These are phyloP conservation scores for Phalacrocorax pelagicus DNA, from an alignment of 2,113 vertebrate species.

Conservation along the genomic window DNA sequence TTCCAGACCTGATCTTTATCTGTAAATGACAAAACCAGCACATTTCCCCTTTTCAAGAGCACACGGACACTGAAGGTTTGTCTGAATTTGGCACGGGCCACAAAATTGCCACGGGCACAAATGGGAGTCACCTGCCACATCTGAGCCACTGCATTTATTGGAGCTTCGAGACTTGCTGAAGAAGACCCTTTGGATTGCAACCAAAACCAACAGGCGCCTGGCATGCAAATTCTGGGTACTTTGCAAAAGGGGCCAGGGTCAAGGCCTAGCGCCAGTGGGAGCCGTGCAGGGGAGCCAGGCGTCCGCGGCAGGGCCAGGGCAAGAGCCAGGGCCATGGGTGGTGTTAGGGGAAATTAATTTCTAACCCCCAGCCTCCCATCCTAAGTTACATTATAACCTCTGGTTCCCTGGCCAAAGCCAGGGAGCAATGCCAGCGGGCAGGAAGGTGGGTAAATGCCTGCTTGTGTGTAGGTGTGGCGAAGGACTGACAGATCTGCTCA, in stretches of 20 bases:
- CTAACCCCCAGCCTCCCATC: background rate
- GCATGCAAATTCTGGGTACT: rapidly evolving
- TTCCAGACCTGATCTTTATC: background rate
- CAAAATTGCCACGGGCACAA: background rate
- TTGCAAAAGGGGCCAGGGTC: background rate
- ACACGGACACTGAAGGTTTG: background rate
- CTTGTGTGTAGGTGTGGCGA: rapidly evolving
- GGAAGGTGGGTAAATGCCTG: background rate
- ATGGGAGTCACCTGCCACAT: background rate
- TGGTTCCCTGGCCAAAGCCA: rapidly evolving
- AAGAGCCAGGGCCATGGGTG: background rate
- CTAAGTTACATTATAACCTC: too few relatives aligned
- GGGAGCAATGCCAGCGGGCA: background rate
- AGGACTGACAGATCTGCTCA: background rate
- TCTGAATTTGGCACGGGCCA: background rate
- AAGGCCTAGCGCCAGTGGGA: background rate
- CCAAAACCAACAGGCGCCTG: background rate
- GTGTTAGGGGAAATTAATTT: background rate
- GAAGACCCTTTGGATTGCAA: background rate
- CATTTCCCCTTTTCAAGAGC: background rate
- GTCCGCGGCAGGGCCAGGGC: background rate
- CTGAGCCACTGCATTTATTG: background rate
- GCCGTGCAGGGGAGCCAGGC: background rate
- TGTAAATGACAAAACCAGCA: rapidly evolving
- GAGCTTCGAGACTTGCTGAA: background rate